These are phyloP conservation scores for Peromyscus aztecus DNA, from an alignment of 2,797 vertebrate genomes.

Conservation along the genomic window DNA sequence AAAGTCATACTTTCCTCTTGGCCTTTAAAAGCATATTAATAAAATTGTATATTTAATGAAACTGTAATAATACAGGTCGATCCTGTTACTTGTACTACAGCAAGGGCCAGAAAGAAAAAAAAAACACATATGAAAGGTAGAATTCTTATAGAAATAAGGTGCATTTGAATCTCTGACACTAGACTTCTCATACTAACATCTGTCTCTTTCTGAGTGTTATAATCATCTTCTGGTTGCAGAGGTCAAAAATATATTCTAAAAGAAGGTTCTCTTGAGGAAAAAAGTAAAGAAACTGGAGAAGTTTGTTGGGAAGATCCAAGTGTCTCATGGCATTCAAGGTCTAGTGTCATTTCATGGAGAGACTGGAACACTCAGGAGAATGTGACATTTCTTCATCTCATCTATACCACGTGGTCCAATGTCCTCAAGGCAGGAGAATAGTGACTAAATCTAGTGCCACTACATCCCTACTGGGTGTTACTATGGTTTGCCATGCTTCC, in stretches of 20 bases:
- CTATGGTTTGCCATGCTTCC: neutral
- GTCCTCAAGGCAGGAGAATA: neutral
- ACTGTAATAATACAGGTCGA: neutral
- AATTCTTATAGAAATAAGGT: conserved; percentile 61
- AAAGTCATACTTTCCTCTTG: conserved; percentile 32
- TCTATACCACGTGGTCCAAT: neutral
- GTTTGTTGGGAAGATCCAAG: neutral
- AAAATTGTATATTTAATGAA: conserved; percentile 45
- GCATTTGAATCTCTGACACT: conserved; percentile 6
- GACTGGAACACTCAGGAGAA: neutral
- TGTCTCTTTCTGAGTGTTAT: neutral
- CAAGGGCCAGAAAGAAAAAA: conserved; percentile 25
- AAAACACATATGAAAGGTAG: neutral
- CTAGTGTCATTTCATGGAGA: neutral
- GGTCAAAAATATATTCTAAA: conserved; percentile 21
- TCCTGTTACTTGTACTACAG: neutral
- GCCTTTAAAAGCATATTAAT: conserved; percentile 24
- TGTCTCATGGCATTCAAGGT: neutral
- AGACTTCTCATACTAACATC: conserved; percentile 7
- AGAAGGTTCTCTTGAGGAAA: neutral
- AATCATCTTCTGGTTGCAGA: neutral
- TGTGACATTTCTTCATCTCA: neutral
- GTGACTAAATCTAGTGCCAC: neutral
- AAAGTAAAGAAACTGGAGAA: neutral
- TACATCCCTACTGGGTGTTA: neutral